A percentile compares a stretch with the other conserved stretches of the same genome.
These are phyloP conservation scores for Bujurquina vittata DNA, from an alignment of 2,113 vertebrate species.

Conservation along the genomic window DNA sequence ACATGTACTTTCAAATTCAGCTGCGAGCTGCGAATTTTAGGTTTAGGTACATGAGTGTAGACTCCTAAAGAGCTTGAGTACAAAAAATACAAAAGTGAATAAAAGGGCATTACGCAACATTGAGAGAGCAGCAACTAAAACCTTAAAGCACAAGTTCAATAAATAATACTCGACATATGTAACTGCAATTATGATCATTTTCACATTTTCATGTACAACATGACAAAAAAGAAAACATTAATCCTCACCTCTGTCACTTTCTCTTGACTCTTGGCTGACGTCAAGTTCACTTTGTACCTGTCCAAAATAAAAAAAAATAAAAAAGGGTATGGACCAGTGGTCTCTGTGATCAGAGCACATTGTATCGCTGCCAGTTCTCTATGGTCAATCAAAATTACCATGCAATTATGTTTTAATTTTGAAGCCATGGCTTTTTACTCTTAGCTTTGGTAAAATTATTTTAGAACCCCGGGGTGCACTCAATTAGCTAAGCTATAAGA, in stretches of 20 bases:
- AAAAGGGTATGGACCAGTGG: not conserved
- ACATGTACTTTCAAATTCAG: constrained; percentile 28
- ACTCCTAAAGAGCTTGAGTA: constrained; percentile 23
- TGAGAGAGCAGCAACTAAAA: not conserved
- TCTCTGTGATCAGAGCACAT: constrained; percentile 6
- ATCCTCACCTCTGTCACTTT: constrained; percentile 82
- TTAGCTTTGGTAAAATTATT: constrained; percentile 29
- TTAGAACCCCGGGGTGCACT: constrained; percentile 15
- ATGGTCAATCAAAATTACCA: not conserved
- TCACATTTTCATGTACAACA: not conserved
- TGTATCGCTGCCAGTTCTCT: not conserved
- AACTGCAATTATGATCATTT: not conserved
- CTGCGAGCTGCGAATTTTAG: not conserved
- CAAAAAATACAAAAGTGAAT: not conserved
- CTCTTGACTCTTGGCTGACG: constrained; percentile 87
- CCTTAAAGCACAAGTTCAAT: not conserved
- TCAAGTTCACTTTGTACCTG: constrained; percentile 90
- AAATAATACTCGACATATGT: not conserved
- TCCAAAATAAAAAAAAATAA: not conserved
- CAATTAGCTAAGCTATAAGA: constrained; percentile 26
- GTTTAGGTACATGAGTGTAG: constrained; percentile 9
- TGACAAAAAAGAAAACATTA: not conserved
- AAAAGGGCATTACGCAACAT: not conserved
- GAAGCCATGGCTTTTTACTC: constrained; percentile 3
- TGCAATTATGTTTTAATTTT: constrained; percentile 24